A percentile compares a stretch with the other conserved stretches of the same genome.
Evolutionary conservation across 2,888 invertebrate genomes (phyloP).

Genomic region (Hedya salicella): DNA sequence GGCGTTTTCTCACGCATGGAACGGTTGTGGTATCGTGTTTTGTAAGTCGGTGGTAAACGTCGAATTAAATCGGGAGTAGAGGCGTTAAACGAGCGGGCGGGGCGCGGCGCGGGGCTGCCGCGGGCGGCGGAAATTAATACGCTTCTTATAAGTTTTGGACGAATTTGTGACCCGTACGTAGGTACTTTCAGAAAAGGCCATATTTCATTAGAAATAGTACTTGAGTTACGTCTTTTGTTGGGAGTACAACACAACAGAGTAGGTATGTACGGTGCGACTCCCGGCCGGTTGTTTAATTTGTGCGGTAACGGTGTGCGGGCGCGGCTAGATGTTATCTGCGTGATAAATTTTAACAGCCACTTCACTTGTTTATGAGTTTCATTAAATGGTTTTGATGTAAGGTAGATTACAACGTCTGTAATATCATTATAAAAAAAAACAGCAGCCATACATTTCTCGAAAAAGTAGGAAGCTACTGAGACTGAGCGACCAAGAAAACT

Average conservation of each 20-base stretch:
- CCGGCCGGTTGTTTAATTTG: constrained; percentile 22
- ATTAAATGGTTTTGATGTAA: constrained; percentile 40
- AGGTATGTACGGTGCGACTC: constrained; percentile 19
- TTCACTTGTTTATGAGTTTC: constrained; percentile 40
- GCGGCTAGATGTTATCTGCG: constrained; percentile 36
- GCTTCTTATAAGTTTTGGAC: constrained; percentile 33
- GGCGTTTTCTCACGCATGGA: constrained; percentile 3
- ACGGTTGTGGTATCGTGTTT: constrained; percentile 10
- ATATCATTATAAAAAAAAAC: constrained; percentile 28
- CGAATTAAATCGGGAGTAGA: constrained; percentile 63
- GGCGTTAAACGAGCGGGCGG: constrained; percentile 50
- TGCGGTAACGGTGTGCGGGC: constrained; percentile 30
- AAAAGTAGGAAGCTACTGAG: background rate
- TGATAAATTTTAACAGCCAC: constrained; percentile 42
- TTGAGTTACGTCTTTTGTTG: constrained; percentile 13
- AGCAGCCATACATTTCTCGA: constrained; percentile 7
- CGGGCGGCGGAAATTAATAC: constrained; percentile 29
- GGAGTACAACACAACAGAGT: background rate
- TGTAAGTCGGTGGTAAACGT: constrained; percentile 51
- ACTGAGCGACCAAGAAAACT: background rate
- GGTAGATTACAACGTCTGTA: constrained; percentile 24
- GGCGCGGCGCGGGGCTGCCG: constrained; percentile 39
- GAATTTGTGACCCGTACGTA: constrained; percentile 13
- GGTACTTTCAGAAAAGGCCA: constrained; percentile 11
- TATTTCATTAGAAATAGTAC: constrained; percentile 18